These are phyloP conservation scores for Pimephales promelas DNA, from an alignment of 2,113 vertebrate genomes.

Conservation along the genomic window DNA sequence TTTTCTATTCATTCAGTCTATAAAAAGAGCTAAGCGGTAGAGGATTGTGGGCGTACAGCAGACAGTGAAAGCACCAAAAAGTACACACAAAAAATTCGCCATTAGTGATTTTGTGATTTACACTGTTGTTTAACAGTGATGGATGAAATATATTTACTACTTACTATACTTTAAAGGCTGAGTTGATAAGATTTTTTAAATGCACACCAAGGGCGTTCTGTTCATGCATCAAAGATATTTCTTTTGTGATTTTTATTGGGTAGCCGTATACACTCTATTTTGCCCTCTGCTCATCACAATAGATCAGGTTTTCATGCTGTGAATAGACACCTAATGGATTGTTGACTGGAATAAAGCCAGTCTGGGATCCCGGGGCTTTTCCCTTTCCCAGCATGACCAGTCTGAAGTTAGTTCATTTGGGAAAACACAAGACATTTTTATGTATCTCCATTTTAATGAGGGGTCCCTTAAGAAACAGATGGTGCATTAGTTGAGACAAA, in stretches of 20 bases:
- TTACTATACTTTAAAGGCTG: no score
- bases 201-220: no score
- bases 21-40: background rate
- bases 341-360: conserved; percentile 32
- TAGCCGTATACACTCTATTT: background rate
- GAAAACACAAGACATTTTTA: conserved; percentile 62
- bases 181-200: no score
- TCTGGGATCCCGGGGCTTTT: conserved; percentile 6
- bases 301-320: conserved; percentile 36
- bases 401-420: conserved; percentile 47
- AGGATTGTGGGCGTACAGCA: background rate
- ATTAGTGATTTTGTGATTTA: background rate
- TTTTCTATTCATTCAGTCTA: background rate
- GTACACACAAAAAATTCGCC: background rate
- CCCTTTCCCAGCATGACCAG: conserved; percentile 28
- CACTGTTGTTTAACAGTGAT: background rate
- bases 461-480: conserved; percentile 69
- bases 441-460: conserved; percentile 76
- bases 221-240: background rate
- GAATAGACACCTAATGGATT: conserved; percentile 38
- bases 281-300: conserved; percentile 21
- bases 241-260: background rate
- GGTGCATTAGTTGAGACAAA: conserved; percentile 72
- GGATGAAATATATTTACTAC: background rate
- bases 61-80: background rate